These are phyloP conservation scores for Hybognathus amarus DNA, from an alignment of 2,797 vertebrate genomes.

Conservation along the genomic window DNA sequence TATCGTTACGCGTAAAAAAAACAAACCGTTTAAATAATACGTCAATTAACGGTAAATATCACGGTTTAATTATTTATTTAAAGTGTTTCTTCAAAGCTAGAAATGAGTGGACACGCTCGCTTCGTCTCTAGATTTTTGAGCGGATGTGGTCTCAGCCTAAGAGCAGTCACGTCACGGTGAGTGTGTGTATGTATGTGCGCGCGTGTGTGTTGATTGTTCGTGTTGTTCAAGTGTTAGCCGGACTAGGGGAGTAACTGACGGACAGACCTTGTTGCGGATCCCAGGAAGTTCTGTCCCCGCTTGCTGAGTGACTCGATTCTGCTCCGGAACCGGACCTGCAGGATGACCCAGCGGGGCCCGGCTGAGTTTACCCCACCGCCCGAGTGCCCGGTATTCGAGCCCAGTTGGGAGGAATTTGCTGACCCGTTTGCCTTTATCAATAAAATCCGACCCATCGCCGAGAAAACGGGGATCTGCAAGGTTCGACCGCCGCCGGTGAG, in stretches of 20 bases:
- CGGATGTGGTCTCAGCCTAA: constrained; percentile 83
- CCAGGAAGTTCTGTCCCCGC: constrained; percentile 55
- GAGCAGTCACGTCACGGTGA: constrained; percentile 75
- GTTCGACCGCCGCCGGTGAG: constrained; percentile 97
- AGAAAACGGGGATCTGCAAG: constrained; percentile 97
- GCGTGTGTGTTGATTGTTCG: constrained; percentile 75
- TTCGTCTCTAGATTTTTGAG: constrained; percentile 79
- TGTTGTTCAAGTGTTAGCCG: constrained; percentile 65
- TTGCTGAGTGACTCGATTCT: constrained; percentile 55
- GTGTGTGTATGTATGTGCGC: constrained; percentile 60
- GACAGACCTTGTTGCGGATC: constrained; percentile 51
- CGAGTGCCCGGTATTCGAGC: constrained; percentile 98
- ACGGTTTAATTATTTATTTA: background rate
- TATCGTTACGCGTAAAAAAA: background rate
- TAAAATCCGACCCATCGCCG: constrained; percentile 96
- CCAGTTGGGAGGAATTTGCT: constrained; percentile 94
- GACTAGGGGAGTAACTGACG: constrained; percentile 61
- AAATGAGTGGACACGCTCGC: constrained; percentile 3
- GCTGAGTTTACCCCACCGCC: constrained; percentile 94
- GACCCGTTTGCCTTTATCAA: constrained; percentile 95
- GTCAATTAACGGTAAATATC: background rate
- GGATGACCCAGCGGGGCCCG: constrained; percentile 79
- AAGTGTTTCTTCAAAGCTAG: background rate
- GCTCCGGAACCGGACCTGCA: constrained; percentile 68
- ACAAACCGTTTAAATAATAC: background rate